phyloP scores from a whole-genome alignment of 2,888 invertebrate species.

The Diplazon laetatorius region DNA sequence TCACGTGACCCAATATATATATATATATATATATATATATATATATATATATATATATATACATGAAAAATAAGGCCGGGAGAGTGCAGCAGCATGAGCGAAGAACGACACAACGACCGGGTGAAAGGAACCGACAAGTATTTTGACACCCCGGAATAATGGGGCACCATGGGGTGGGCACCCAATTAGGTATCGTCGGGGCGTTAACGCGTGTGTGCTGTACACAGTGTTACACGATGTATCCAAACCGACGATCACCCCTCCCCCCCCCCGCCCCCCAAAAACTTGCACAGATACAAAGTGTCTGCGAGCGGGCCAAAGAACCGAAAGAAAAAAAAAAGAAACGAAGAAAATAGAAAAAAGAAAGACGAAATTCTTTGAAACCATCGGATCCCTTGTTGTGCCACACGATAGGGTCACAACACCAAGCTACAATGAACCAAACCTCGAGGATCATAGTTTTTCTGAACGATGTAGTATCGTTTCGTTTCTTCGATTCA shows the following conservation, averaged over 20 bases:
- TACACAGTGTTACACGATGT: slow-evolving; percentile 50
- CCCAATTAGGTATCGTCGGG: slow-evolving; percentile 80
- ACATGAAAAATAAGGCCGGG: too few species aligned
- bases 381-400: slow-evolving; percentile 42
- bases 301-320: slow-evolving; percentile 69
- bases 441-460: slow-evolving; percentile 39
- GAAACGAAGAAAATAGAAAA: too few species aligned
- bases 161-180: slow-evolving; percentile 79
- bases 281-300: slow-evolving; percentile 75
- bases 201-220: slow-evolving; percentile 71
- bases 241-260: slow-evolving; percentile 66
- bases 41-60: too few species aligned
- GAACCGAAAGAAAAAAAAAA: too few species aligned
- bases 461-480: slow-evolving; percentile 54
- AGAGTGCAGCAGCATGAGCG: slow-evolving; percentile 46
- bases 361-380: slow-evolving; percentile 51
- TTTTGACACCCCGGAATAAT: slow-evolving; percentile 82
- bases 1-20: slow-evolving; percentile 60
- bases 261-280: too few species aligned
- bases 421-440: slow-evolving; percentile 39
- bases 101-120: slow-evolving; percentile 31
- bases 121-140: slow-evolving; percentile 73
- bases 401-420: slow-evolving; percentile 50
- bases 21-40: too few species aligned
- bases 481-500: slow-evolving; percentile 41